Evolutionary conservation across 2,888 invertebrate species (phyloP), one percentile per base, ranked within the genome.

Genomic region (Acheta domesticus): DNA sequence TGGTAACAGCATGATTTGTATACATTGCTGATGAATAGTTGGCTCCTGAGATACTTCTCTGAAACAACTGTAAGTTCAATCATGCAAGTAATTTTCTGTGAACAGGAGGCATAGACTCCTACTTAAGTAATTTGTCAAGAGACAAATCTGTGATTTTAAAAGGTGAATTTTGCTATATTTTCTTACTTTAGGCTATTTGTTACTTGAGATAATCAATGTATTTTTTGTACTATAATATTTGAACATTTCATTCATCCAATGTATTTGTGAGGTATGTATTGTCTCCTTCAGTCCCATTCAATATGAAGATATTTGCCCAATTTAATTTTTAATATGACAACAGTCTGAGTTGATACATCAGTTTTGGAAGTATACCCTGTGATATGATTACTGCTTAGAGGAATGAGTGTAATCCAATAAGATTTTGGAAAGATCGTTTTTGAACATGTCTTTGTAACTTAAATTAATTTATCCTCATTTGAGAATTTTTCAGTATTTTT

Each of bases 181-280:
- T 62, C 62, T 62, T 62, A 62, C 62, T 62, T 62, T 62, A 62
- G 62, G 62, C 62, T n/a, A 62, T 62, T 62, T 62, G 62, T 62
- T 62, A 62, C 62, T 62, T 62, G n/a, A 62, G 62, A 62, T 62
- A 62, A 19, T 62, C 62, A 62, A 62, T 62, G 62, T 62, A 62
- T 62, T 62, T 62, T 62, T 62, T 62, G 62, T 62, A 62, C 62
- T 19, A 62, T 62, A 62, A 62, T 62, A 36, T 36, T 36, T 36
- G 36, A 36, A 36, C 36, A 36, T 62, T 62, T 62, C n/a, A 62
- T 62, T 62, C 62, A 62, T 19, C 62, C 62, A 62, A 62, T 62
- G 62, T 19, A 62, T 62, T 62, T 19, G 62, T 62, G 62, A 62
- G 62, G n/a, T 19, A 19, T 62, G 62, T 62, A 14, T 62, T 62